A percentile compares a stretch with the other conserved stretches of the same genome.
phyloP scores from a whole-genome alignment of 2,888 invertebrate genomes.

The Dolichomitus sp. region DNA sequence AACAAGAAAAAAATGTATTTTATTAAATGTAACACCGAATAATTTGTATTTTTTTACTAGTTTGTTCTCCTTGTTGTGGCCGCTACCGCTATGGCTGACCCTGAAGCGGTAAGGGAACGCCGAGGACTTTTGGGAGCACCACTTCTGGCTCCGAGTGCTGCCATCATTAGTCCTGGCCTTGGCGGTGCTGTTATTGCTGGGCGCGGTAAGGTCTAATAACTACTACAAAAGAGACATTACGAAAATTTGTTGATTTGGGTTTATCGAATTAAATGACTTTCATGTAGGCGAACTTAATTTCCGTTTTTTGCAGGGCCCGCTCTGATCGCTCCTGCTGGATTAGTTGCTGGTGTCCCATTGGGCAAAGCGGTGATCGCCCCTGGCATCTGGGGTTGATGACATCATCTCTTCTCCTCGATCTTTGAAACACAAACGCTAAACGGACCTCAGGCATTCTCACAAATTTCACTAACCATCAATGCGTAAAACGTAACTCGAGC shows the following conservation, averaged over 20 bases:
- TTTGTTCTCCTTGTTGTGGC: constrained; percentile 59
- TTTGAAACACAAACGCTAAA: constrained; percentile 17
- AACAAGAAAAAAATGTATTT: too few species aligned
- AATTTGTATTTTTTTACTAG: constrained; percentile 31
- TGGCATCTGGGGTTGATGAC: constrained; percentile 47
- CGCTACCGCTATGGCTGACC: constrained; percentile 60
- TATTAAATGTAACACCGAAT: neutral
- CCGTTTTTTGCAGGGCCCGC: constrained; percentile 47
- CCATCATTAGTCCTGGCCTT: constrained; percentile 46
- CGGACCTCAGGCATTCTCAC: constrained; percentile 44
- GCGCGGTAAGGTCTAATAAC: constrained; percentile 50
- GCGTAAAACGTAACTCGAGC: constrained; percentile 19
- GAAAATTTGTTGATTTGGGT: neutral
- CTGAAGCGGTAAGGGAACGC: constrained; percentile 70
- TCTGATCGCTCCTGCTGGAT: constrained; percentile 27
- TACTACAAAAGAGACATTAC: neutral
- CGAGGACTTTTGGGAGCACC: constrained; percentile 69
- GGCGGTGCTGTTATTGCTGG: constrained; percentile 57
- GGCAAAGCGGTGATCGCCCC: constrained; percentile 39
- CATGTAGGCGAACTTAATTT: neutral
- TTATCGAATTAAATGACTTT: neutral
- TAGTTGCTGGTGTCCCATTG: neutral
- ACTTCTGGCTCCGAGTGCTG: constrained; percentile 51
- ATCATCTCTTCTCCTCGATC: neutral
- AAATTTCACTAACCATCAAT: neutral